Evolutionary conservation across 2,113 vertebrate genomes (phyloP).

Genomic region (Microcebus jonahi): DNA sequence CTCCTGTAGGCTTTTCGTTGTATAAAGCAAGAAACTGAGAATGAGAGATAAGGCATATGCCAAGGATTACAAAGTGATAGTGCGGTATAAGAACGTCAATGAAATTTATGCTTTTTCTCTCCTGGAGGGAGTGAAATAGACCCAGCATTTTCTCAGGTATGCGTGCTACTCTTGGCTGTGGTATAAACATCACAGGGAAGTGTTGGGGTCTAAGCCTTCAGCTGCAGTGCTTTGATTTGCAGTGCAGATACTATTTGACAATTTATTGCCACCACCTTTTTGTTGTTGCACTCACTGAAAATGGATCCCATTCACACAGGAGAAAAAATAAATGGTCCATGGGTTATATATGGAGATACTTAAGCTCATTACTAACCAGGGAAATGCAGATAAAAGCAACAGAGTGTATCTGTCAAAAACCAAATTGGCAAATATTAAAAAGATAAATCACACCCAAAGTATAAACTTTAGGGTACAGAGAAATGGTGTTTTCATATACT

Average conservation of each 20-base stretch:
- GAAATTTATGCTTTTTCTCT: neutral
- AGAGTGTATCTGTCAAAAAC: neutral
- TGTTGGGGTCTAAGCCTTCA: neutral
- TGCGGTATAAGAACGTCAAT: neutral
- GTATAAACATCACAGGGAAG: neutral
- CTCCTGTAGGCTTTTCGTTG: neutral
- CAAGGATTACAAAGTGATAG: neutral
- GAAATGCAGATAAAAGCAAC: neutral
- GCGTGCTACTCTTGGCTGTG: neutral
- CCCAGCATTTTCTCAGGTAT: neutral
- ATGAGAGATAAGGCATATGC: neutral
- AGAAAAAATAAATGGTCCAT: neutral
- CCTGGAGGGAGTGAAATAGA: neutral
- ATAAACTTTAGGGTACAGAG: neutral
- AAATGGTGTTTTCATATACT: neutral
- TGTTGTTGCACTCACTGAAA: neutral
- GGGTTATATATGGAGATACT: neutral
- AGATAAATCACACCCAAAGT: neutral
- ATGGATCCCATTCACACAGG: neutral
- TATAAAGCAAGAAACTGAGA: neutral
- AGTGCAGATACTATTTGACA: neutral
- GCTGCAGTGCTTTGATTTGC: neutral
- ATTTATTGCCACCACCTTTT: neutral
- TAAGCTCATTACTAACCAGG: neutral
- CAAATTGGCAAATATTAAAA: constrained; percentile 24